Conservation (phyloP, 2,797 vertebrate species). For the Spheniscus humboldti region DNA sequence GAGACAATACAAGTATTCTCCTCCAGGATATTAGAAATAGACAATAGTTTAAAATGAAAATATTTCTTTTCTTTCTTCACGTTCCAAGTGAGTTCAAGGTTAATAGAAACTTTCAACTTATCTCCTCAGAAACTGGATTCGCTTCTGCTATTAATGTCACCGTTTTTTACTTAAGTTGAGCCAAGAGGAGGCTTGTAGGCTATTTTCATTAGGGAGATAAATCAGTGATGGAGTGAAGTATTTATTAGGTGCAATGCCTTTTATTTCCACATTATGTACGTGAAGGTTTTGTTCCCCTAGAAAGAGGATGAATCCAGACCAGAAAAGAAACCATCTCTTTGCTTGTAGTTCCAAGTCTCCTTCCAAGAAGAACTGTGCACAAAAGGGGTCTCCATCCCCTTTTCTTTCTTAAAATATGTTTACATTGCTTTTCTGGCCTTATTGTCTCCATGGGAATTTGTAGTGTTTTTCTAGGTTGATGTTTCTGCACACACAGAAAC, state of each 20-base stretch:
- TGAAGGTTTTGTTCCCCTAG: background rate
- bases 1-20: background rate
- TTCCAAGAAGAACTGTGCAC: background rate
- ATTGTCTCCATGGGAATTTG: background rate
- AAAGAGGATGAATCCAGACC: background rate
- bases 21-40: background rate
- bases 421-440: background rate
- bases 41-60: background rate
- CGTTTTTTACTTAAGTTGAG: background rate
- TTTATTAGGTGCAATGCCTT: background rate
- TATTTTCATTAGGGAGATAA: slow-evolving; percentile 5
- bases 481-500: background rate
- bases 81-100: background rate
- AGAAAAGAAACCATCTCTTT: background rate
- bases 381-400: background rate
- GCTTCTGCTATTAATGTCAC: background rate
- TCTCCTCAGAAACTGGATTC: background rate
- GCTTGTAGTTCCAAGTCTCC: background rate
- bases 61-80: background rate
- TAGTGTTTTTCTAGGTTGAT: background rate
- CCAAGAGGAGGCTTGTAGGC: background rate
- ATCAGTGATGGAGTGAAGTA: background rate
- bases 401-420: background rate
- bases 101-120: background rate
- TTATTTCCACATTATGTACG: background rate